Evolutionary conservation across 2,797 vertebrate genomes (phyloP), one percentile per base, ranked within the genome.

Genomic region (Tapirus indicus): DNA sequence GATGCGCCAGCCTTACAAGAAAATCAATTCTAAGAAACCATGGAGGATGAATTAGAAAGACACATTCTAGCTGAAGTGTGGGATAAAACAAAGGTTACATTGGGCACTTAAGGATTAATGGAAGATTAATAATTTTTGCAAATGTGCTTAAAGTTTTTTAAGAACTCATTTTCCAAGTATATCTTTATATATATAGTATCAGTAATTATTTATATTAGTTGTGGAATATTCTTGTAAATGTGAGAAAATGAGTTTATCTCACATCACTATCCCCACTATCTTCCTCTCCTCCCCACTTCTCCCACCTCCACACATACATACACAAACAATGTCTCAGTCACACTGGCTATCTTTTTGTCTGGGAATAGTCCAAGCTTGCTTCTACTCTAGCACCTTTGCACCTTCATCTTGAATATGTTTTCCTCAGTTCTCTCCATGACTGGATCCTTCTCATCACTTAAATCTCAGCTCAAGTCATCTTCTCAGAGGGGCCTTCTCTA

Each of bases 171-270:
- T 44, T 75, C 41, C 64, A 72, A 91, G 21, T 44, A 41, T 49
- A 64, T 83, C 72, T 74, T 96, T 68, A 94, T 93, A 91, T 93
- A 91, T 93, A 74, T 0, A 71, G 10, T 27, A 77, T 68, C 77
- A 60, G 21, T 82, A 74, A 88, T 32, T 89, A 20, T 68, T 88
- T 69, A 77, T 7, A 62, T 68, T 49, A 66, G 41, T 10, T 66
- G 32, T 38, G 72, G 25, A 94, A 49, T 64, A n/a, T 47, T 93
- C 7, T 49, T 49, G 6, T 56, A 79, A 52, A 62, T 74, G 52
- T 93, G 89, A 96, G 74, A 52, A 91, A 93, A 86, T 60, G 12
- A 58, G 41, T 8, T 78, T 83, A 64, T 6, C 38, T 52, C 10
- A 16, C 64, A 17, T 89, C 17, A 49, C 35, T 58, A 27, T 3